Conservation (phyloP, 2,113 vertebrate species). For the Cacatua alba region DNA sequence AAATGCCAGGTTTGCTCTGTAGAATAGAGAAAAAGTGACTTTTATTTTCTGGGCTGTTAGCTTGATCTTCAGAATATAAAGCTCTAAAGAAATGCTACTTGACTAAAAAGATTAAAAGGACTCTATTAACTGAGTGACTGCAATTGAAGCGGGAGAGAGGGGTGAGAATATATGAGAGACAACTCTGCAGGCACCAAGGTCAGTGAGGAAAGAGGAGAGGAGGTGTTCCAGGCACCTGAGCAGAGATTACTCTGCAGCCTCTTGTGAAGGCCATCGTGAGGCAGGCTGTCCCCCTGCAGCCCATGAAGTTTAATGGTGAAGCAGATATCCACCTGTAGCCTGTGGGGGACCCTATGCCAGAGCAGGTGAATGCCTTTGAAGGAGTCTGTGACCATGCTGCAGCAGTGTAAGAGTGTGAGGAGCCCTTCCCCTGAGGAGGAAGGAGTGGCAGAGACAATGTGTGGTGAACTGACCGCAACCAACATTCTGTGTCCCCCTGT, state of each 20-base stretch:
- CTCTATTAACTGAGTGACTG: neutral
- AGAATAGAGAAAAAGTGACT: neutral
- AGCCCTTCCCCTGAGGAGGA: neutral
- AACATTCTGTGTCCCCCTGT: neutral
- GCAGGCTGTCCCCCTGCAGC: neutral
- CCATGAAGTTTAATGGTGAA: neutral
- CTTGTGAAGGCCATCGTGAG: neutral
- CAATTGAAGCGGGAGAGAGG: neutral
- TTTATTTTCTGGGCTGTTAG: neutral
- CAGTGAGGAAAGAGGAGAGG: neutral
- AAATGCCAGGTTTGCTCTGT: neutral
- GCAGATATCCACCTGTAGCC: neutral
- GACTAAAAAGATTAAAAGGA: neutral
- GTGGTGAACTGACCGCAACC: neutral
- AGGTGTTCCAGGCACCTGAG: neutral
- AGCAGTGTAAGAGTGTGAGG: neutral
- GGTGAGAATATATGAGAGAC: neutral
- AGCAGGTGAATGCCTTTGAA: neutral
- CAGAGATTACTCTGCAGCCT: neutral
- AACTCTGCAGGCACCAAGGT: neutral
- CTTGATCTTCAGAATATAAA: neutral
- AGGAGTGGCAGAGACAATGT: neutral
- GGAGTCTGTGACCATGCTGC: neutral
- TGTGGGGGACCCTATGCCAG: neutral
- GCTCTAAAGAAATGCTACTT: neutral